Percentiles rank a stretch among this genome's conserved stretches.
These are phyloP conservation scores for Noturus placidus DNA, from an alignment of 2,113 vertebrate genomes.

Conservation along the genomic window DNA sequence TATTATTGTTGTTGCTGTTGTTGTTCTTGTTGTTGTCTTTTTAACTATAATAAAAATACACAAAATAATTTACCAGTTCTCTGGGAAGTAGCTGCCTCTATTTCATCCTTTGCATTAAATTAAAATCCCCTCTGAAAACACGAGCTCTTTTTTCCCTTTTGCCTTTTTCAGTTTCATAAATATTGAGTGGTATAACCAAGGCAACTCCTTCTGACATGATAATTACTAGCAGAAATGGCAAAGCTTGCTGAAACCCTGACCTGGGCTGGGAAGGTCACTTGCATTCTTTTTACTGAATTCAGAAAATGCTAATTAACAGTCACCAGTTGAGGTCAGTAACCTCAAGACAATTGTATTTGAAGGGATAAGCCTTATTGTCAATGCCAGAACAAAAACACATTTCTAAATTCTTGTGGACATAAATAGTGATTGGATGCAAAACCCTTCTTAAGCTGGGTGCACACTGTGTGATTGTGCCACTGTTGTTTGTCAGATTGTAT, in stretches of 20 bases:
- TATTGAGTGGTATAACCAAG: not conserved
- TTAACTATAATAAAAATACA: not conserved
- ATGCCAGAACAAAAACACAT: not conserved
- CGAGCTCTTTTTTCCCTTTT: not conserved
- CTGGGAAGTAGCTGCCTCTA: not conserved
- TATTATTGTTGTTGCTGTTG: too few relatives aligned
- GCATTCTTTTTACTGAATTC: not conserved
- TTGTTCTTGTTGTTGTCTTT: too few relatives aligned
- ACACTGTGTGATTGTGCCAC: too few relatives aligned
- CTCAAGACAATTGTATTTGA: not conserved
- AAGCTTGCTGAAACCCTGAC: not conserved
- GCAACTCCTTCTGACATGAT: not conserved
- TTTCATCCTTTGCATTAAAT: not conserved
- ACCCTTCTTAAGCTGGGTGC: constrained; percentile 34
- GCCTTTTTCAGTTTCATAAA: not conserved
- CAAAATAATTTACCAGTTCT: not conserved
- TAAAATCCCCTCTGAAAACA: not conserved
- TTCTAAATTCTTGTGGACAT: not conserved
- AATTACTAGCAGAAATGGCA: not conserved
- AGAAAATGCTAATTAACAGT: not conserved
- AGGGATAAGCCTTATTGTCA: not conserved
- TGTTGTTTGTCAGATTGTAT: too few relatives aligned
- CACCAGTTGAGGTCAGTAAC: not conserved
- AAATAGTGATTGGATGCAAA: constrained; percentile 33
- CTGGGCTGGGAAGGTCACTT: not conserved